phyloP scores from a whole-genome alignment of 2,797 vertebrate genomes.

The Tapera naevia region DNA sequence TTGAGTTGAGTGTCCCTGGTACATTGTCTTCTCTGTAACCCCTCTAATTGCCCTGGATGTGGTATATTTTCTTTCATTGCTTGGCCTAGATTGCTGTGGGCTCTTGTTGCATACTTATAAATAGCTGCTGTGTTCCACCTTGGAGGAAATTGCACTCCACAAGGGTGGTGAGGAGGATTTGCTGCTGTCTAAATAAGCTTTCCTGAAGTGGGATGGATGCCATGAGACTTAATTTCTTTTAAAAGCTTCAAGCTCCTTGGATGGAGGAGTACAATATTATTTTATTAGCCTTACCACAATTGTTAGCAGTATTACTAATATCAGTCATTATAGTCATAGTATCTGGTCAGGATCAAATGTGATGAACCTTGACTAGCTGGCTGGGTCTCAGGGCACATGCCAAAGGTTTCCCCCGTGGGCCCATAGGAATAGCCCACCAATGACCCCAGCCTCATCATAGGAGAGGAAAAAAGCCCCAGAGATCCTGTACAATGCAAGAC shows the following conservation, averaged over 20 bases:
- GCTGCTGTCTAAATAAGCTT: background rate
- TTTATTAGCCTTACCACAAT: slow-evolving; percentile 22
- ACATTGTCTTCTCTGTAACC: background rate
- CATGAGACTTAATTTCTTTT: slow-evolving; percentile 23
- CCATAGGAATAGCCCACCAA: background rate
- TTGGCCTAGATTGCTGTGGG: background rate
- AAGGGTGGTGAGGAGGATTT: background rate
- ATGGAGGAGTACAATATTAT: slow-evolving; percentile 20
- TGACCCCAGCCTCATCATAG: rapidly evolving
- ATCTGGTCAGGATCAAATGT: background rate
- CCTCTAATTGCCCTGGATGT: background rate
- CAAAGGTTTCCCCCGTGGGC: background rate
- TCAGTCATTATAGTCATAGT: slow-evolving; percentile 11
- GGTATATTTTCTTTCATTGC: slow-evolving; percentile 25
- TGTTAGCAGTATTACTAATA: slow-evolving; percentile 32
- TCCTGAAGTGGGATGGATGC: slow-evolving; percentile 12
- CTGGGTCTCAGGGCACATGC: background rate
- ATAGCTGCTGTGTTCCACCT: slow-evolving; percentile 45
- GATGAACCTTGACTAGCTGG: background rate
- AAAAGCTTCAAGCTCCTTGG: background rate
- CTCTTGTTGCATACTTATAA: slow-evolving; percentile 21
- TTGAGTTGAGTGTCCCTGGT: background rate
- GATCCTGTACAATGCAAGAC: background rate
- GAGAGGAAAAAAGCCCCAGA: background rate
- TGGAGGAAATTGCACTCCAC: background rate